Conservation (phyloP, 2,888 invertebrate species). For the Melanchra persicariae region DNA sequence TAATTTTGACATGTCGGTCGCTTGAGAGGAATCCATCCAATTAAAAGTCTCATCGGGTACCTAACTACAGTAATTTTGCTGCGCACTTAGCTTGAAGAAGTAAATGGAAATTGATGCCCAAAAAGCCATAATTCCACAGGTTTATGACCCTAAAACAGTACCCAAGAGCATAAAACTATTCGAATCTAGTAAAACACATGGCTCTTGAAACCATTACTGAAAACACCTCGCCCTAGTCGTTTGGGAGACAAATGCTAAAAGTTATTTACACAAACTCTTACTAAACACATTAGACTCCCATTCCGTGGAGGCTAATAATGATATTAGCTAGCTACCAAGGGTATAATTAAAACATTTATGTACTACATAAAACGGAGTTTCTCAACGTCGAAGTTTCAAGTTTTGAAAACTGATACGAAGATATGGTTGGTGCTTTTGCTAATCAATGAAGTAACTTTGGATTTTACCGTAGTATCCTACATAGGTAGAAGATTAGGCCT, state of each 20-base stretch:
- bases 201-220: conserved; percentile 46
- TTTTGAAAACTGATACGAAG: conserved; percentile 46
- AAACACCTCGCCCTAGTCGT: conserved; percentile 46
- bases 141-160: conserved; percentile 34
- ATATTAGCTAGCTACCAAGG: conserved; percentile 51
- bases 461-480: neutral
- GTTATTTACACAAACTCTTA: conserved; percentile 43
- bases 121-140: conserved; percentile 5
- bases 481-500: too few species aligned
- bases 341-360: conserved; percentile 57
- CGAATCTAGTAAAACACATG: conserved; percentile 32
- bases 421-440: conserved; percentile 13
- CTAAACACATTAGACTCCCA: conserved; percentile 55
- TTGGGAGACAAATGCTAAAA: conserved; percentile 59
- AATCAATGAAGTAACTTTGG: conserved; percentile 23
- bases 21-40: neutral
- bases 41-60: neutral
- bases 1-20: too few species aligned
- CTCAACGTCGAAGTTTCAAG: conserved; percentile 41
- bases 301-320: conserved; percentile 53
- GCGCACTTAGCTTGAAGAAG: neutral
- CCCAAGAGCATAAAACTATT: conserved; percentile 35
- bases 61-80: neutral
- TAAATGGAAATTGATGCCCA: conserved; percentile 11
- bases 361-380: conserved; percentile 48